phyloP scores from a whole-genome alignment of 2,888 invertebrate species.

The Cactoblastis cactorum region DNA sequence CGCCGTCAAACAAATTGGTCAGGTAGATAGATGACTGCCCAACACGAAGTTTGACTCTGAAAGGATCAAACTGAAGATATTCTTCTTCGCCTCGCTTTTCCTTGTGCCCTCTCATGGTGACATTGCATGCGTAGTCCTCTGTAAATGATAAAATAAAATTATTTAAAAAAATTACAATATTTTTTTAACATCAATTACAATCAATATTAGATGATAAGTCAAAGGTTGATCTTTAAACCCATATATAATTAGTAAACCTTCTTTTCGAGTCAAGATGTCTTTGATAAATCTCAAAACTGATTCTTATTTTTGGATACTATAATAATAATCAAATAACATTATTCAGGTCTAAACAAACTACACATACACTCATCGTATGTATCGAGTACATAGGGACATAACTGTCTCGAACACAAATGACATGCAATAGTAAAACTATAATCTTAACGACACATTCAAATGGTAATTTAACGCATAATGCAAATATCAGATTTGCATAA shows the following conservation, averaged over 20 bases:
- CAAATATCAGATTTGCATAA: background rate
- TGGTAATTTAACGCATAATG: conserved; percentile 2
- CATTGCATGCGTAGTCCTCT: conserved; percentile 83
- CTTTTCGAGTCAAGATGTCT: too few species aligned
- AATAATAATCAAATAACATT: too few species aligned
- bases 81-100: conserved; percentile 77
- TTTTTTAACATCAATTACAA: background rate
- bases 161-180: background rate
- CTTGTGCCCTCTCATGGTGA: conserved; percentile 81
- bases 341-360: too few species aligned
- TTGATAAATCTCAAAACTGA: too few species aligned
- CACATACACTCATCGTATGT: too few species aligned
- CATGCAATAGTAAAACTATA: background rate
- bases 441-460: background rate
- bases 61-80: conserved; percentile 81
- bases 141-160: conserved; percentile 30
- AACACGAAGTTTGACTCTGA: conserved; percentile 80
- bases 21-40: conserved; percentile 80
- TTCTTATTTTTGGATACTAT: too few species aligned
- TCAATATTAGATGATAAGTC: background rate
- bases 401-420: background rate
- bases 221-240: too few species aligned
- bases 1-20: too few species aligned
- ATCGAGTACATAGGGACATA: background rate
- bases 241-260: too few species aligned